Percentiles rank a stretch among this genome's conserved stretches.
These are phyloP conservation scores for Apamea crenata DNA, from an alignment of 2,888 invertebrate genomes.

Conservation along the genomic window DNA sequence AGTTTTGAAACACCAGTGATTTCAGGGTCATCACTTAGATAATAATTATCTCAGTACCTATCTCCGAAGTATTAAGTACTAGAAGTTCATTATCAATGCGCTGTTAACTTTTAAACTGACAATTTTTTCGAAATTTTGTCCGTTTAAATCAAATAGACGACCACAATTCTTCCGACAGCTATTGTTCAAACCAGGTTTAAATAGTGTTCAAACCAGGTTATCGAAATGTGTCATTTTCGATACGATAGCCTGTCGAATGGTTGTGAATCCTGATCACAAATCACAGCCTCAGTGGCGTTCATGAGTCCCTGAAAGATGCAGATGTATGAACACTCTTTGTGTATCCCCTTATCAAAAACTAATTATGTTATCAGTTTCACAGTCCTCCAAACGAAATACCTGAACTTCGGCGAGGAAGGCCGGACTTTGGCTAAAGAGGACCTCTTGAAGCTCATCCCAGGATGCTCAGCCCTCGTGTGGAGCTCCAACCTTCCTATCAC, in stretches of 20 bases:
- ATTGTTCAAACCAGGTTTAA: too few species aligned
- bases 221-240: too few species aligned
- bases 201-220: too few species aligned
- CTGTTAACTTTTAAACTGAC: too few species aligned
- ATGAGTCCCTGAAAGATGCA: neutral
- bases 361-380: conserved; percentile 78
- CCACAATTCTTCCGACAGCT: too few species aligned
- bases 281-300: neutral
- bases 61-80: neutral
- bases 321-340: neutral
- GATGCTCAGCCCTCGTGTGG: conserved; percentile 92
- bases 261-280: too few species aligned
- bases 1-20: conserved; percentile 6
- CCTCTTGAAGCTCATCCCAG: conserved; percentile 90
- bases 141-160: too few species aligned
- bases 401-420: conserved; percentile 82
- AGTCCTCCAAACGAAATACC: conserved; percentile 80
- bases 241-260: too few species aligned
- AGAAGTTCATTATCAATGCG: neutral
- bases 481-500: conserved; percentile 84
- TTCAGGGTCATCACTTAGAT: neutral
- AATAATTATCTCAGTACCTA: too few species aligned
- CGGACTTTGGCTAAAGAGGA: conserved; percentile 84
- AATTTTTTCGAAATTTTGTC: too few species aligned
- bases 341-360: neutral